Percentiles rank a stretch among this genome's conserved stretches.
These are phyloP conservation scores for Lamprotornis superbus DNA, from an alignment of 2,113 vertebrate species.

Conservation along the genomic window DNA sequence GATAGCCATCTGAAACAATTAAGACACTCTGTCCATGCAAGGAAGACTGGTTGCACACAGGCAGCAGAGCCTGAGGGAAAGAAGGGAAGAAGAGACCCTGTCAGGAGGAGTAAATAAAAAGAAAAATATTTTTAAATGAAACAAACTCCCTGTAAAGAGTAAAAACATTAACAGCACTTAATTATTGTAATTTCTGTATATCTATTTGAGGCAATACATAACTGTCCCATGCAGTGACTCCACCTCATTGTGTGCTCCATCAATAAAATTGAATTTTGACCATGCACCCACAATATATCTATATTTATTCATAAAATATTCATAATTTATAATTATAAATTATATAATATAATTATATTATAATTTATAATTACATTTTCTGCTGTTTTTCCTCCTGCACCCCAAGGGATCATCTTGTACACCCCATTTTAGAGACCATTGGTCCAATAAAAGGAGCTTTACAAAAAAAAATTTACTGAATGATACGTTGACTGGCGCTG, in stretches of 20 bases:
- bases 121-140: background rate
- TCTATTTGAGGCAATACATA: background rate
- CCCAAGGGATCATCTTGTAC: background rate
- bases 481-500: too few relatives aligned
- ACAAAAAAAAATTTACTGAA: background rate
- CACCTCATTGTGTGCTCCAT: background rate
- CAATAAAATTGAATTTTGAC: background rate
- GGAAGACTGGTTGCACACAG: background rate
- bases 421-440: background rate
- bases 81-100: background rate
- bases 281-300: rapidly evolving
- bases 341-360: too few relatives aligned
- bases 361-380: too few relatives aligned
- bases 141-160: background rate
- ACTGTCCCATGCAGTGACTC: background rate
- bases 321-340: background rate
- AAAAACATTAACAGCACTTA: background rate
- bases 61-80: background rate
- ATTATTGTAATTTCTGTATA: background rate
- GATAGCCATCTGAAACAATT: background rate
- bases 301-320: background rate
- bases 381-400: background rate
- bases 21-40: background rate
- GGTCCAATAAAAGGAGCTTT: background rate
- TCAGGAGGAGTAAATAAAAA: background rate